phyloP scores from a whole-genome alignment of 2,797 vertebrate genomes.

The Limosa lapponica region DNA sequence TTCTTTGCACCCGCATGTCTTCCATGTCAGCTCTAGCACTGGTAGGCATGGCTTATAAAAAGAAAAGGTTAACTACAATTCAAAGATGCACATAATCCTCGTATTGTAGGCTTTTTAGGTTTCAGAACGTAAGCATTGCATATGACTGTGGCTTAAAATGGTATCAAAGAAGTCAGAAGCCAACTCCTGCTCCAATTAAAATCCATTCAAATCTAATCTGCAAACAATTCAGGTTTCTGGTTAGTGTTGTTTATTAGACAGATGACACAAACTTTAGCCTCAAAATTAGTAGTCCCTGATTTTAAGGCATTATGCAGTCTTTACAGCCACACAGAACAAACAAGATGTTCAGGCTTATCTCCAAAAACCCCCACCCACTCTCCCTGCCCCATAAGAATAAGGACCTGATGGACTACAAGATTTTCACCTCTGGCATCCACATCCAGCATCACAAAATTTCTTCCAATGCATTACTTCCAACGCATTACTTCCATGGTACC shows the following conservation, averaged over 20 bases:
- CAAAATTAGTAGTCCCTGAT: not conserved
- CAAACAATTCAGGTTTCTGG: not conserved
- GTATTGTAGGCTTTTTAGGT: not conserved
- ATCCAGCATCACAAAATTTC: not conserved
- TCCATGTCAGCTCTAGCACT: not conserved
- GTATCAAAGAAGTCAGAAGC: not conserved
- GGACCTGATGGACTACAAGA: not conserved
- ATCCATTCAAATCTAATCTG: not conserved
- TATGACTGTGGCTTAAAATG: not conserved
- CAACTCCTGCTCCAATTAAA: not conserved
- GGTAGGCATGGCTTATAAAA: not conserved
- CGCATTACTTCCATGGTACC: too few species aligned
- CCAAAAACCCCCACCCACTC: not conserved
- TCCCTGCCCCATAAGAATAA: not conserved
- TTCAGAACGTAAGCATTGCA: not conserved
- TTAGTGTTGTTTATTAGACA: not conserved
- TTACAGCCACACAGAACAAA: not conserved
- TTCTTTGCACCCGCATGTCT: not conserved
- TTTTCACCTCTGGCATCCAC: not conserved
- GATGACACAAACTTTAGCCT: not conserved
- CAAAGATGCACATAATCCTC: not conserved
- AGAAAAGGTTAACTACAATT: not conserved
- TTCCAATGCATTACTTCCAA: not conserved
- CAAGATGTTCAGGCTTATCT: not conserved
- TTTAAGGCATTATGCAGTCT: not conserved